Base-by-base conservation (phyloP, 2,888 invertebrate genomes). In the Eilema depressum region DNA sequence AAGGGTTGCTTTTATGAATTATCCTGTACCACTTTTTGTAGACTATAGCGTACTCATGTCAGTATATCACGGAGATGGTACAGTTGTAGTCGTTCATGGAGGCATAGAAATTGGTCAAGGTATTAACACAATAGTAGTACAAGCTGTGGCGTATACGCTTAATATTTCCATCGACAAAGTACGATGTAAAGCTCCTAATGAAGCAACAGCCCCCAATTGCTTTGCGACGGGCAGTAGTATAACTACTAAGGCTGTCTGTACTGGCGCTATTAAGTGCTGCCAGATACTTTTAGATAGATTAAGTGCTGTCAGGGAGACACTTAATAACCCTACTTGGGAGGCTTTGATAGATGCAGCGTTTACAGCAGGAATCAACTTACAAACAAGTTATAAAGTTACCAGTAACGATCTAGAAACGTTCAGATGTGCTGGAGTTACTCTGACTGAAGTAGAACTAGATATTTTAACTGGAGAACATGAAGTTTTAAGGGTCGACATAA, bases 41-140 rank as follows among this genome's bases (percentile, higher is more conserved):
- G 37, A 63, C 11, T 73, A 63, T 37, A 28, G 96, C 66, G 96
- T 96, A 0, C 92, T 96, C 26, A 93, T 98, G 23, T 95, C 97
- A 0, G 96, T 98, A 71, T 97, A 96, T 84, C 97, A 96, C 28
- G 95, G 96, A 3, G 97, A 98, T 86, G 98, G 97, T 0, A 96
- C 96, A 0, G 97, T 98, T 1, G 95, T 96, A 0, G 92, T 98
- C 10, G 92, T 96, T 2, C 97, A 98, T 80, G 97, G 97, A 20
- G 97, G 97, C 1, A 93, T 97, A 41, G 97, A 98, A 93, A 96
- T 97, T 85, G 98, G 98, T 0, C 98, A 98, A 93, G 98, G 98
- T 14, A 96, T 98, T 63, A 93, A 98, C 78, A 98, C 97, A 2
- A 93, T 96, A 96, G 96, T 96, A 0, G 96, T 96, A 7, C 97